Conservation (phyloP, 2,888 invertebrate genomes). For the Archips crataeganus region DNA sequence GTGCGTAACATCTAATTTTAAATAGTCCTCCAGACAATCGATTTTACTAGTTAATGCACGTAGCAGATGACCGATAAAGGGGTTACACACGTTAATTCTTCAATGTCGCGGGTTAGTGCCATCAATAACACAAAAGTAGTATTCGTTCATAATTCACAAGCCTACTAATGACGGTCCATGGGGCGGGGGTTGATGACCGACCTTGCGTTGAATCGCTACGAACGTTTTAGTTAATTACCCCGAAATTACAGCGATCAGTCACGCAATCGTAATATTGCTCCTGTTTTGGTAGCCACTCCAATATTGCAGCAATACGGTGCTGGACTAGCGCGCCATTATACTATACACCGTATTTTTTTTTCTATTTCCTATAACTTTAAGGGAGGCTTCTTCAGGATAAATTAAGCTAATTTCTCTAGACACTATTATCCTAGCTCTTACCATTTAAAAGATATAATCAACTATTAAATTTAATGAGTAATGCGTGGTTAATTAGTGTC, state of each 20-base stretch:
- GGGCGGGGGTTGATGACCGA: constrained; percentile 65
- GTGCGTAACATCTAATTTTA: constrained; percentile 46
- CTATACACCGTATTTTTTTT: no score
- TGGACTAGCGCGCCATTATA: no score
- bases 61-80: constrained; percentile 81
- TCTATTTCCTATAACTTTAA: no score
- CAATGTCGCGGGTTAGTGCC: constrained; percentile 60
- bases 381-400: no score
- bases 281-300: constrained; percentile 22
- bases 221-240: constrained; percentile 70
- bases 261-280: constrained; percentile 57
- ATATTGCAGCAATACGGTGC: constrained; percentile 7
- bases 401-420: no score
- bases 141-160: constrained; percentile 45
- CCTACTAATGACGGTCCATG: constrained; percentile 59
- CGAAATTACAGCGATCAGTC: constrained; percentile 70
- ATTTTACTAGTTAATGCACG: constrained; percentile 77
- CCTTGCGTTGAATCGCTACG: constrained; percentile 65
- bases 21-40: constrained; percentile 57
- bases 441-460: no score
- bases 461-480: no score
- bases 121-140: constrained; percentile 49
- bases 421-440: no score
- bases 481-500: no score
- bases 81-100: constrained; percentile 66